Base-by-base conservation (phyloP, 2,797 vertebrate genomes). In the Danio choprae region DNA sequence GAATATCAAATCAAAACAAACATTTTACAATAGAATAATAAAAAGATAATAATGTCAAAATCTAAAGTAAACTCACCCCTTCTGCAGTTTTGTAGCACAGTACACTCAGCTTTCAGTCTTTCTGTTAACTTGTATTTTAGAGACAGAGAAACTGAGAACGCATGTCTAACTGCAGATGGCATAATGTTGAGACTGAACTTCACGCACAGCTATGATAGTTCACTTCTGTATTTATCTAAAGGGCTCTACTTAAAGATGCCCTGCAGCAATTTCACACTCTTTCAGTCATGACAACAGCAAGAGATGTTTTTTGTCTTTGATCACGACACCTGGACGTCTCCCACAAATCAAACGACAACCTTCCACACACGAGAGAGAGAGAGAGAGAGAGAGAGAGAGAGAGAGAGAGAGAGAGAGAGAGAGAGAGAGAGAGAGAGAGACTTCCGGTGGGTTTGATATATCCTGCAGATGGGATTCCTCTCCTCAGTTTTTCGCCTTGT, bases 291-390 rank as follows among this genome's bases (percentile, higher is more conserved):
- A 29, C 70, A 72, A 29, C 38, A 44, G 11, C 29, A 41, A 67
- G 60, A 64, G 59, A 29, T 29, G 18, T 9, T 11, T 67, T 46
- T 67, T 12, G 48, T 67, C 51, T 77, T 67, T 77, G 63, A 77
- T 77, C 74, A 67, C 63, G 67, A 78, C 53, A 69, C 64, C 53
- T 40, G 65, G 43, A 68, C 2, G 18, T 48, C 76, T 70, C 44
- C 36, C 44, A 70, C 53, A 50, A n/a, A 60, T 70, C 65, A 78
- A 50, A 60, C 36, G 55, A 62, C 13, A 69, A 43, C 29, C 8
- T 10, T 29, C 29, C 29, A 29, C 29, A 29, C 29, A 29, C 29
- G n/a, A n/a, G n/a, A n/a, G n/a, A n/a, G n/a, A n/a, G n/a, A n/a
- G n/a, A n/a, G 29, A 29, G 29, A 29, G 29, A 1, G 29, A 1